Evolutionary conservation across 2,888 invertebrate species (phyloP), one percentile per base, ranked within the genome.

Genomic region (Gonocerus acuteangulatus): DNA sequence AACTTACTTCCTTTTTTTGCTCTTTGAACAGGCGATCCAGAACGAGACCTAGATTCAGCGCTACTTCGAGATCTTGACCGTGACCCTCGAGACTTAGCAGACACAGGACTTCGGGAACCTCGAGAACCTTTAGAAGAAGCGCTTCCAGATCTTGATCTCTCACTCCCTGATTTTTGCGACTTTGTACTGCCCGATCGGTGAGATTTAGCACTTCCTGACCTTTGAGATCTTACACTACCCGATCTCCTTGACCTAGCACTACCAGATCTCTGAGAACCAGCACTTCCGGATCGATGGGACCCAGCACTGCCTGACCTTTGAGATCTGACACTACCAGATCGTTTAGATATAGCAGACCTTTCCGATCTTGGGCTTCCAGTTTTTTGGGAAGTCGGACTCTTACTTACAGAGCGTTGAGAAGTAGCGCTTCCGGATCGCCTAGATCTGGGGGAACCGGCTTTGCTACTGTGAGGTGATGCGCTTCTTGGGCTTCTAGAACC

Each of bases 21-120:
- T 9, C 62, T 60, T 48, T 61, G 39, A 21, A 42, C 48, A 3
- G 57, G 60, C 11, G 62, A 49, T 27, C 49, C 49, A 2, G 49
- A 49, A 32, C 18, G 61, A 45, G 67, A 63, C 59, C 77, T 75
- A 0, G 78, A 78, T 4, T 74, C 70, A 0, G 78, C 77, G 77
- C n/a, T 21, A 1, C 75, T 74, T 9, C 69, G 76, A 0, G 78
- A 77, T 64, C 76, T 76, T 1, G 77, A 70, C 21, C 65, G 60
- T 1, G 58, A 51, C 57, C 72, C 72, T 19, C 57, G 44, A 19
- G 65, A 64, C 32, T 47, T 62, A 42, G 61, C 44, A 6, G 63
- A 61, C 13, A 48, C 58, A 15, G 66, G 63, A 47, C 63, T 57
- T 15, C 56, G 59, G 1, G 67, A 9, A 27, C 27, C 9, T 27